A percentile compares a stretch with the other conserved stretches of the same genome.
Conservation (phyloP, 2,113 vertebrate genomes). For the Lamprotornis superbus region DNA sequence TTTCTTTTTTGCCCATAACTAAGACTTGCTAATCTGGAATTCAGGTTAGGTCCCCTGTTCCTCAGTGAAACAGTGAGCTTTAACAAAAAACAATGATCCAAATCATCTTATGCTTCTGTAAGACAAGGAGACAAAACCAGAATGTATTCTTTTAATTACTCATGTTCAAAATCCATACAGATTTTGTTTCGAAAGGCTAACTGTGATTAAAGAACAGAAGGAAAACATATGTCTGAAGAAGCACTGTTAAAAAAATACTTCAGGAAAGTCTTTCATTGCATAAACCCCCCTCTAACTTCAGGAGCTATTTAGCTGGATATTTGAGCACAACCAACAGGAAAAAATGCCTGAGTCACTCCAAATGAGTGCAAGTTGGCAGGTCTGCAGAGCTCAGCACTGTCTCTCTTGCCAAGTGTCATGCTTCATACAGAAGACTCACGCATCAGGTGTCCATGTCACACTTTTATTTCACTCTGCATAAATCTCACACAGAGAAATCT, state of each 20-base stretch:
- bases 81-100: neutral
- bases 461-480: constrained; percentile 69
- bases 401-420: constrained; percentile 59
- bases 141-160: constrained; percentile 18
- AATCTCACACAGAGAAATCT: constrained; percentile 64
- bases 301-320: constrained; percentile 37
- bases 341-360: constrained; percentile 65
- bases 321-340: constrained; percentile 29
- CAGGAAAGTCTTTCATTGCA: constrained; percentile 2
- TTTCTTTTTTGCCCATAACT: neutral
- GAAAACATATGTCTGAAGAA: constrained; percentile 57
- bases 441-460: constrained; percentile 62
- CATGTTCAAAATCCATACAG: constrained; percentile 41
- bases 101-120: neutral
- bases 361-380: constrained; percentile 59
- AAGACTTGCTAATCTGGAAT: neutral
- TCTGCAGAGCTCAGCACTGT: constrained; percentile 62
- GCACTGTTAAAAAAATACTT: constrained; percentile 41
- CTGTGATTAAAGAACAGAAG: constrained; percentile 63
- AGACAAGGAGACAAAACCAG: neutral
- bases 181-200: constrained; percentile 59
- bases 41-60: neutral
- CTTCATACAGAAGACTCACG: constrained; percentile 63
- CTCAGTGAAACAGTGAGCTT: neutral
- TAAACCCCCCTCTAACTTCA: neutral